A percentile compares a stretch with the other conserved stretches of the same genome.
phyloP scores from a whole-genome alignment of 2,113 vertebrate genomes.

The Mungos mungo region DNA sequence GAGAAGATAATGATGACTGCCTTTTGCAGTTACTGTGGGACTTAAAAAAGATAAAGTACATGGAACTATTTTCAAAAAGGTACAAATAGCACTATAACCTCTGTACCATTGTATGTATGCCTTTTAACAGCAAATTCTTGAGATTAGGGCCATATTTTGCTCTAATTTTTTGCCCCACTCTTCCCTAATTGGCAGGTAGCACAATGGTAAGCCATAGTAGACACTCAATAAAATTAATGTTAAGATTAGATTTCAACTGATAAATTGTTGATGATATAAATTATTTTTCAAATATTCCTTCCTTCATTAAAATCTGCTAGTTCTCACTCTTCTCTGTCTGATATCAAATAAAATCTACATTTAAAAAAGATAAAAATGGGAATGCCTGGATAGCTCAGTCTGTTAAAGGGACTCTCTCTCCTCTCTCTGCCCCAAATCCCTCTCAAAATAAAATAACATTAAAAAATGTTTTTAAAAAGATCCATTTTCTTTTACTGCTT shows the following conservation, averaged over 20 bases:
- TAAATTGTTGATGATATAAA: not conserved
- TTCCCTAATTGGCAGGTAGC: not conserved
- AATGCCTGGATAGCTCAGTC: too few relatives aligned
- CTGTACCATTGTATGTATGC: not conserved
- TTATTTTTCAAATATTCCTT: slow-evolving; percentile 44
- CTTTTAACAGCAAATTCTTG: not conserved
- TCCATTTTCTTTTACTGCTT: not conserved
- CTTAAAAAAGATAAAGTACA: not conserved
- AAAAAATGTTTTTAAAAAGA: not conserved
- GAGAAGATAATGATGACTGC: not conserved
- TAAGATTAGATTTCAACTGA: not conserved
- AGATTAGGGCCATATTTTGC: not conserved
- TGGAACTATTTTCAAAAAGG: not conserved
- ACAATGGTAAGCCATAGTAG: not conserved
- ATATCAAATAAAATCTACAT: not conserved
- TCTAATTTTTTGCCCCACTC: not conserved
- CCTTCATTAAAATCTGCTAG: not conserved
- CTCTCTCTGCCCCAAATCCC: too few relatives aligned
- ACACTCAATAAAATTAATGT: not conserved
- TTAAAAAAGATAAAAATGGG: not conserved
- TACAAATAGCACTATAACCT: not conserved
- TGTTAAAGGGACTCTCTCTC: too few relatives aligned
- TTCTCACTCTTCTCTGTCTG: not conserved
- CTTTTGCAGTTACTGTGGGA: not conserved
- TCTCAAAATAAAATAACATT: too few relatives aligned